A percentile compares a stretch with the other conserved stretches of the same genome.
These are phyloP conservation scores for Hyposoter dolosus DNA, from an alignment of 2,888 invertebrate genomes.

Conservation along the genomic window DNA sequence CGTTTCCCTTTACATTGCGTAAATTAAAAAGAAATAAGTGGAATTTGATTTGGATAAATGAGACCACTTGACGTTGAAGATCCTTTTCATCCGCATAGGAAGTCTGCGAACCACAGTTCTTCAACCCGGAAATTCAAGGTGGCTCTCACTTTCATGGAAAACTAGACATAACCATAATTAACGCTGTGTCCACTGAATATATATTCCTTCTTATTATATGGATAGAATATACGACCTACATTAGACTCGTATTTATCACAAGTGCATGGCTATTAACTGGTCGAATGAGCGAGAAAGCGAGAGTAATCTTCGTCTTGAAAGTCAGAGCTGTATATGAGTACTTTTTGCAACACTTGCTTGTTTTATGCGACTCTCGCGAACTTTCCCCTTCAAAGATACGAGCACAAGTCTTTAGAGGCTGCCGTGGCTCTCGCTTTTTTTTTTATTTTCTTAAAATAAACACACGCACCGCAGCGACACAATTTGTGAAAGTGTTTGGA, in stretches of 20 bases:
- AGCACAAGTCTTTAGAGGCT: not conserved
- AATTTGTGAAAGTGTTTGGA: conserved; percentile 60
- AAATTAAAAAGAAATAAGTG: too few species aligned
- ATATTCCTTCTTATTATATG: not conserved
- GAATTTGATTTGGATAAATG: not conserved
- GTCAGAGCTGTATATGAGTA: conserved; percentile 26
- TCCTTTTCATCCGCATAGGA: not conserved
- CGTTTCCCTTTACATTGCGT: too few species aligned
- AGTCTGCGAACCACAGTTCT: not conserved
- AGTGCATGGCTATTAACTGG: conserved; percentile 3
- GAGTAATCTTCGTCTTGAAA: conserved; percentile 44
- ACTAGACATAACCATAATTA: conserved; percentile 7
- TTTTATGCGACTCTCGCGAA: conserved; percentile 20
- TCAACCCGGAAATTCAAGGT: not conserved
- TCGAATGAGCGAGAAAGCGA: conserved; percentile 54
- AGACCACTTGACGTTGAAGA: not conserved
- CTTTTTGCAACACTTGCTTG: conserved; percentile 58
- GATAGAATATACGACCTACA: not conserved
- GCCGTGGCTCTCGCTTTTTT: conserved; percentile 35
- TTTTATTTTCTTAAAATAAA: not conserved
- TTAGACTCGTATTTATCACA: conserved; percentile 25
- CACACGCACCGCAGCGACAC: conserved; percentile 31
- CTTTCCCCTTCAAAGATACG: conserved; percentile 49
- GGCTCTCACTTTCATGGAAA: conserved; percentile 32
- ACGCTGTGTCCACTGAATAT: not conserved